Evolutionary conservation across 2,113 vertebrate genomes (phyloP).

Genomic region (Paramormyrops kingsleyae): DNA sequence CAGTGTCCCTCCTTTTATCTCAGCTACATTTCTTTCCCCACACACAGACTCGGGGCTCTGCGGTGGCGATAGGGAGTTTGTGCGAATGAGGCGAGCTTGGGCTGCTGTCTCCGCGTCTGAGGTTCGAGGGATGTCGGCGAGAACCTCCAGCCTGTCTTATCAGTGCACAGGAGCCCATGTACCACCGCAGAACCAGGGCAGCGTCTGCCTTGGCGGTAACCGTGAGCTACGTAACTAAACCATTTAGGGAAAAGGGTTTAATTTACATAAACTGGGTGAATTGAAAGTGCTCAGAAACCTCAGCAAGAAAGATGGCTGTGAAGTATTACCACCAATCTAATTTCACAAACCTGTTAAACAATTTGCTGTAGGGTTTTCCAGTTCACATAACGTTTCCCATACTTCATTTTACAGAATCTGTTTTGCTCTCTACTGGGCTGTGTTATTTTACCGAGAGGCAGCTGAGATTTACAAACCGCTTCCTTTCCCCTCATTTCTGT

Average conservation of each 20-base stretch:
- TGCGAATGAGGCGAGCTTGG: background rate
- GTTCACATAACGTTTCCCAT: background rate
- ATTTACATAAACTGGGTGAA: background rate
- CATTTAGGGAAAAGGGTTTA: background rate
- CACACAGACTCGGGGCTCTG: background rate
- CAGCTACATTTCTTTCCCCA: background rate
- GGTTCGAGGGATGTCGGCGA: background rate
- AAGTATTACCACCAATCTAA: background rate
- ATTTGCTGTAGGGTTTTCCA: background rate
- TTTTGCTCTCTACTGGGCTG: background rate
- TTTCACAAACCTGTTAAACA: conserved; percentile 2
- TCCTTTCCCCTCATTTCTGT: background rate
- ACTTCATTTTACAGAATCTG: background rate
- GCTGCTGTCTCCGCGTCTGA: background rate
- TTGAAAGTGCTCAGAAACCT: background rate
- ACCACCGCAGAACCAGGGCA: background rate
- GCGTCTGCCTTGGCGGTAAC: background rate
- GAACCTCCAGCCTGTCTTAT: background rate
- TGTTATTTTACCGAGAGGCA: background rate
- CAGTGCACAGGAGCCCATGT: background rate
- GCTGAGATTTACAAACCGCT: background rate
- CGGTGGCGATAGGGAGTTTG: background rate
- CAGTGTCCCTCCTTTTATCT: background rate
- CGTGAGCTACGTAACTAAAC: background rate
- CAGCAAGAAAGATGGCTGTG: background rate